phyloP scores from a whole-genome alignment of 1,140 invertebrate species.

The Brachionus sp. region DNA sequence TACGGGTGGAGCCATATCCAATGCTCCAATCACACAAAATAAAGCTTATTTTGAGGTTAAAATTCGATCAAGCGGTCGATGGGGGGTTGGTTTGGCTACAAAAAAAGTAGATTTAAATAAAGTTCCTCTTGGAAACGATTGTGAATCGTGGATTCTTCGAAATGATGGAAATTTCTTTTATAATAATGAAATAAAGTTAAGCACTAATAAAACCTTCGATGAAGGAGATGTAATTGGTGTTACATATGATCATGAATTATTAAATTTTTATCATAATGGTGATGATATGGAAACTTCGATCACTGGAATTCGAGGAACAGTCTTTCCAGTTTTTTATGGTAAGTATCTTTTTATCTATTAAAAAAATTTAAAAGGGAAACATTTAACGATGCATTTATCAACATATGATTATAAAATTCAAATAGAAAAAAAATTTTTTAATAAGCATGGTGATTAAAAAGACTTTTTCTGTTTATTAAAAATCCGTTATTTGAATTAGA shows the following conservation, averaged over 20 bases:
- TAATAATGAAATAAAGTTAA: constrained; percentile 72
- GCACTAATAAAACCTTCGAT: constrained; percentile 66
- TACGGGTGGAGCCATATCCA: constrained; percentile 76
- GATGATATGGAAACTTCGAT: constrained; percentile 70
- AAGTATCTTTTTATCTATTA: constrained; percentile 53
- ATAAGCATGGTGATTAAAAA: too few species aligned
- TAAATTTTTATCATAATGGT: constrained; percentile 93
- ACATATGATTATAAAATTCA: too few species aligned
- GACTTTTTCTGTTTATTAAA: too few species aligned
- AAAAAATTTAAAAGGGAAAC: not conserved
- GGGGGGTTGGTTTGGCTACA: constrained; percentile 89
- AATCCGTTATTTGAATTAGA: too few species aligned
- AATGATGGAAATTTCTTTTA: constrained; percentile 81
- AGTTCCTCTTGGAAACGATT: constrained; percentile 76
- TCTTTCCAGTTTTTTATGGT: constrained; percentile 92
- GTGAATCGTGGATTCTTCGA: constrained; percentile 86
- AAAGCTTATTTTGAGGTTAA: constrained; percentile 99
- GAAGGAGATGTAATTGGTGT: constrained; percentile 94
- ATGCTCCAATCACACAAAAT: constrained; percentile 85
- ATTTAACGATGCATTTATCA: too few species aligned
- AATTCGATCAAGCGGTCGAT: constrained; percentile 84
- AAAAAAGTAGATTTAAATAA: constrained; percentile 78
- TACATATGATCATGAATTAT: constrained; percentile 89
- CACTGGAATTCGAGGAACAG: constrained; percentile 76
- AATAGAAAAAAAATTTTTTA: too few species aligned